A percentile compares a stretch with the other conserved stretches of the same genome.
Evolutionary conservation across 2,113 vertebrate species (phyloP).

Genomic region (Sander vitreus): DNA sequence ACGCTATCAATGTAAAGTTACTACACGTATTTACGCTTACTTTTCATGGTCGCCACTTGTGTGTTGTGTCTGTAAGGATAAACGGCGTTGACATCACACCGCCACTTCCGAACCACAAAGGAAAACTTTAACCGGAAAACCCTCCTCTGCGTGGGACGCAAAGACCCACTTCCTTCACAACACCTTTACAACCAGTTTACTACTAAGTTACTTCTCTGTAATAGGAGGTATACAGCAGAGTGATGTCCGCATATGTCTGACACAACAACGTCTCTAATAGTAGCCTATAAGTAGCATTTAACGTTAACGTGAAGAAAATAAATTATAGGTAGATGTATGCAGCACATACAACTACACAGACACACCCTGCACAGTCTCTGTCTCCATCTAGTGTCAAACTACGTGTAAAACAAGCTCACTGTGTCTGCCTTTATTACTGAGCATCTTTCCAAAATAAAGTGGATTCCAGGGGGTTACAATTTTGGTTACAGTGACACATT

Average conservation of each 20-base stretch:
- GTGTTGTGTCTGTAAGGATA: constrained; percentile 57
- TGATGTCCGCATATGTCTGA: neutral
- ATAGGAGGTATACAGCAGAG: neutral
- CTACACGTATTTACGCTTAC: constrained; percentile 51
- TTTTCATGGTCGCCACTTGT: constrained; percentile 64
- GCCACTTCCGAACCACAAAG: constrained; percentile 81
- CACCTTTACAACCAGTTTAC: neutral
- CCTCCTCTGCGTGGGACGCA: constrained; percentile 68
- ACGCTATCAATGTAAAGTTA: neutral
- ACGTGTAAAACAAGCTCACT: neutral
- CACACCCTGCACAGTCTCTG: constrained; percentile 18
- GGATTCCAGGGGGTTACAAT: neutral
- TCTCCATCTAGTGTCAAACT: constrained; percentile 50
- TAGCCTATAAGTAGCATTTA: neutral
- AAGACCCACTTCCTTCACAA: constrained; percentile 58
- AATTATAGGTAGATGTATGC: neutral
- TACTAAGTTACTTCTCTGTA: too few relatives aligned
- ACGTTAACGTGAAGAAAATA: neutral
- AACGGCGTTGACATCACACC: constrained; percentile 54
- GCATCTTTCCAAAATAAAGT: neutral
- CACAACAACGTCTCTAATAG: neutral
- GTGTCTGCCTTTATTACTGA: neutral
- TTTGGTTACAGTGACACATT: too few relatives aligned
- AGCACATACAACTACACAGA: neutral
- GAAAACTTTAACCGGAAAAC: constrained; percentile 82